These are phyloP conservation scores for Aphelinus atriplicis DNA, from an alignment of 1,140 invertebrate species.

Conservation along the genomic window DNA sequence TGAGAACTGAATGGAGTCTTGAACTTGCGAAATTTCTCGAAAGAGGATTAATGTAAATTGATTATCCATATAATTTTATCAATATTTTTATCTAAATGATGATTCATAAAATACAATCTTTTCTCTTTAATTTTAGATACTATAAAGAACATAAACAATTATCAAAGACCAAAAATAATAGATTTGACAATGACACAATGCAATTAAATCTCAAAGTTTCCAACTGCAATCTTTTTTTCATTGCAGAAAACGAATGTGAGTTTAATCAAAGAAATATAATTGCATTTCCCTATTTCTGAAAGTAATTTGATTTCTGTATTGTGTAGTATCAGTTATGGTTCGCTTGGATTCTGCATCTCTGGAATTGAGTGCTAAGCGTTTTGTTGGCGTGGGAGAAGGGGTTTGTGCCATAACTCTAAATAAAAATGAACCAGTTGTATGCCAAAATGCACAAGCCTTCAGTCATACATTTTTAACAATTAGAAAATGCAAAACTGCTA, in stretches of 20 bases:
- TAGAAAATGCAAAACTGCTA: constrained; percentile 61
- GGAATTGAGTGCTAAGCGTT: constrained; percentile 60
- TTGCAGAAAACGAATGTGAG: constrained; percentile 72
- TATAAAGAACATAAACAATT: constrained; percentile 57
- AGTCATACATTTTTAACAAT: constrained; percentile 60
- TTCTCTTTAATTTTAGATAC: constrained; percentile 53
- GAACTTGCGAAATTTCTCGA: constrained; percentile 66
- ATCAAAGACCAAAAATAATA: constrained; percentile 33
- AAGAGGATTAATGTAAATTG: constrained; percentile 61
- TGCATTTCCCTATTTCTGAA: background rate
- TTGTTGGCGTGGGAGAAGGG: constrained; percentile 60
- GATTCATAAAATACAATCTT: constrained; percentile 35
- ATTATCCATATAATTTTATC: constrained; percentile 35
- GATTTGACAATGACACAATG: constrained; percentile 46
- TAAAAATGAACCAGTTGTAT: constrained; percentile 59
- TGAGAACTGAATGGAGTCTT: constrained; percentile 74
- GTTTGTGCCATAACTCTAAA: constrained; percentile 61
- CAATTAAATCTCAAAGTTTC: constrained; percentile 68
- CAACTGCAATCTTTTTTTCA: constrained; percentile 73
- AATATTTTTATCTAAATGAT: constrained; percentile 13
- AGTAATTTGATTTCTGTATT: constrained; percentile 16
- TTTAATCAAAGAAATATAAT: constrained; percentile 20
- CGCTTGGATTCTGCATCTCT: constrained; percentile 68
- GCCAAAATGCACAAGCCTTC: constrained; percentile 57
- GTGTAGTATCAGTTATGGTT: constrained; percentile 69